These are phyloP conservation scores for Rhinichthys osculus DNA, from an alignment of 2,797 vertebrate species.

Conservation along the genomic window DNA sequence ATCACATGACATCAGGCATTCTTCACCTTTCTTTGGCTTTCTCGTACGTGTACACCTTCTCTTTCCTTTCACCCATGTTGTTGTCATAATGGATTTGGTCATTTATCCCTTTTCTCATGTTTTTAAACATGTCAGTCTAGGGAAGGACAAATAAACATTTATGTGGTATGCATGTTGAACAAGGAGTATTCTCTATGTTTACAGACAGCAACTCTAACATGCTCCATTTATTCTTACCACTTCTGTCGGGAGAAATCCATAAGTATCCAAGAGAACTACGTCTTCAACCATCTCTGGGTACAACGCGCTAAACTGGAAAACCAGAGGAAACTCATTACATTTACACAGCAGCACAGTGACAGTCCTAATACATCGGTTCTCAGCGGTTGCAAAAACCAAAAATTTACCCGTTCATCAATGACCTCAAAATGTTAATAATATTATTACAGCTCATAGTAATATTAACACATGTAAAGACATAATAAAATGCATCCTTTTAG, in stretches of 20 bases:
- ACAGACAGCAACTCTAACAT: not conserved
- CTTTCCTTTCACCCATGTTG: constrained; percentile 62
- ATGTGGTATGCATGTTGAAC: not conserved
- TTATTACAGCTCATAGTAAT: not conserved
- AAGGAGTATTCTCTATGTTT: not conserved
- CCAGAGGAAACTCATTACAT: constrained; percentile 9
- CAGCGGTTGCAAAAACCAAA: not conserved
- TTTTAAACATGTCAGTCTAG: constrained; percentile 67
- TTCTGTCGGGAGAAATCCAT: constrained; percentile 78
- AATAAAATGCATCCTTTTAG: not conserved
- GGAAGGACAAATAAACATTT: not conserved
- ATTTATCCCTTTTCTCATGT: constrained; percentile 74
- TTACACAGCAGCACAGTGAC: constrained; percentile 21
- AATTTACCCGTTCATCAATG: not conserved
- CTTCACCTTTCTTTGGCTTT: constrained; percentile 82
- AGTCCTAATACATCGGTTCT: not conserved
- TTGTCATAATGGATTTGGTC: constrained; percentile 78
- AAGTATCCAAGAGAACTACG: constrained; percentile 84
- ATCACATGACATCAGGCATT: not conserved
- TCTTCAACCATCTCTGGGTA: constrained; percentile 92
- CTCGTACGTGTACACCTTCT: constrained; percentile 74
- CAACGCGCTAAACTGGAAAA: constrained; percentile 82
- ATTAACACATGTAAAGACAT: not conserved
- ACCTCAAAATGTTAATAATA: not conserved
- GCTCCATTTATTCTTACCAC: constrained; percentile 60